phyloP scores from a whole-genome alignment of 2,797 vertebrate species.

The Iguana delicatissima region DNA sequence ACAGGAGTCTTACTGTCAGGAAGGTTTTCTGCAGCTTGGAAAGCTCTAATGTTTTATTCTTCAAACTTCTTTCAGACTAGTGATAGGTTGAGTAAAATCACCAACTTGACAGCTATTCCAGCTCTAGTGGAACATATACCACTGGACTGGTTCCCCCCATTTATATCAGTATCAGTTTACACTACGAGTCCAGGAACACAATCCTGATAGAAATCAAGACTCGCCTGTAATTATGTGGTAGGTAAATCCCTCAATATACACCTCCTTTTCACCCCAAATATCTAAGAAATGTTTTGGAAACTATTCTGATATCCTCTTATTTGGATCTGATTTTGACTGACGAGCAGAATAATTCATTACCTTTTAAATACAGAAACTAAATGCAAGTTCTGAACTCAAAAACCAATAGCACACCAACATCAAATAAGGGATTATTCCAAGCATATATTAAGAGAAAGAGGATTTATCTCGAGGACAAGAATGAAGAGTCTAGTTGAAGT shows the following conservation, averaged over 20 bases:
- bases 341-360: neutral
- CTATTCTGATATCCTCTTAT: neutral
- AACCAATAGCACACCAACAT: neutral
- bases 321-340: neutral
- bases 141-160: no score
- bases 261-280: neutral
- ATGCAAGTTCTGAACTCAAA: neutral
- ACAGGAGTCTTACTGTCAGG: no score
- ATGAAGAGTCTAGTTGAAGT: neutral
- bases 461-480: neutral
- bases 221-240: neutral
- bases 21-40: no score
- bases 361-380: neutral
- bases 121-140: no score
- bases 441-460: constrained; percentile 2
- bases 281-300: neutral
- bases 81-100: no score
- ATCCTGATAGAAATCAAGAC: no score
- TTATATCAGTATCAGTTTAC: no score
- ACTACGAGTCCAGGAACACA: no score
- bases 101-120: no score
- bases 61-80: no score
- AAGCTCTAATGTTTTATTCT: no score
- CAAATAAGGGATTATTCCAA: constrained; percentile 14
- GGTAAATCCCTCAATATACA: neutral